Conservation (phyloP, 2,888 invertebrate species). For the Catocala nupta region DNA sequence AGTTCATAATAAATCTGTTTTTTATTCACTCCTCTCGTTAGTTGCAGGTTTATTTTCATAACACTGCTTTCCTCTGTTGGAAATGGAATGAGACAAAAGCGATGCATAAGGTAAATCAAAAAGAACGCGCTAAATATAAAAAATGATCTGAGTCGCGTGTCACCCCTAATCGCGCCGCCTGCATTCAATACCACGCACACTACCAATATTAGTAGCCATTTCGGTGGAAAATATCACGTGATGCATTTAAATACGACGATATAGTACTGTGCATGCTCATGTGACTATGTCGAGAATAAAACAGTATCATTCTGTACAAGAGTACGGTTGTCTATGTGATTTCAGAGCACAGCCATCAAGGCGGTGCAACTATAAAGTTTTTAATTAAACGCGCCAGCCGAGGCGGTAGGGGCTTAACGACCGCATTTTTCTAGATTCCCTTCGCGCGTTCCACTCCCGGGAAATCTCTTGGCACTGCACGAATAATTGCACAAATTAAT, state of each 20-base stretch:
- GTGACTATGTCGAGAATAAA: constrained; percentile 28
- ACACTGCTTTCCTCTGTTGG: constrained; percentile 41
- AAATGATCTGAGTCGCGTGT: constrained; percentile 52
- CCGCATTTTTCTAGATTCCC: constrained; percentile 81
- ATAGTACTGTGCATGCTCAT: constrained; percentile 24
- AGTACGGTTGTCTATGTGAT: constrained; percentile 55
- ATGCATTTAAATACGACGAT: constrained; percentile 31
- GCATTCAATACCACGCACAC: constrained; percentile 49
- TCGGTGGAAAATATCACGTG: constrained; percentile 31
- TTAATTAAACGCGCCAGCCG: constrained; percentile 78
- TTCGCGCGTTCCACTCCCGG: constrained; percentile 69
- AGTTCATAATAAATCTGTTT: constrained; percentile 35
- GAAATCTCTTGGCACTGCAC: constrained; percentile 76
- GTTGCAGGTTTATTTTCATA: constrained; percentile 49
- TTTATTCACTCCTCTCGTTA: constrained; percentile 35
- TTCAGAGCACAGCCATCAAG: constrained; percentile 60
- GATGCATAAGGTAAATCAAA: constrained; percentile 50
- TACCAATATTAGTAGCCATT: constrained; percentile 40
- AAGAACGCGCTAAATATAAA: constrained; percentile 58
- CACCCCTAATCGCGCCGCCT: constrained; percentile 50
- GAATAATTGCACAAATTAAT: constrained; percentile 82
- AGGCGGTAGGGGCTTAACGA: constrained; percentile 74
- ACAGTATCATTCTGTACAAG: constrained; percentile 40
- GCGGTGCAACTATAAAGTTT: constrained; percentile 77
- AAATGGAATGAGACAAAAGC: constrained; percentile 49